Base-by-base conservation (phyloP, 2,113 vertebrate species). In the Genyomyrus donnyi region DNA sequence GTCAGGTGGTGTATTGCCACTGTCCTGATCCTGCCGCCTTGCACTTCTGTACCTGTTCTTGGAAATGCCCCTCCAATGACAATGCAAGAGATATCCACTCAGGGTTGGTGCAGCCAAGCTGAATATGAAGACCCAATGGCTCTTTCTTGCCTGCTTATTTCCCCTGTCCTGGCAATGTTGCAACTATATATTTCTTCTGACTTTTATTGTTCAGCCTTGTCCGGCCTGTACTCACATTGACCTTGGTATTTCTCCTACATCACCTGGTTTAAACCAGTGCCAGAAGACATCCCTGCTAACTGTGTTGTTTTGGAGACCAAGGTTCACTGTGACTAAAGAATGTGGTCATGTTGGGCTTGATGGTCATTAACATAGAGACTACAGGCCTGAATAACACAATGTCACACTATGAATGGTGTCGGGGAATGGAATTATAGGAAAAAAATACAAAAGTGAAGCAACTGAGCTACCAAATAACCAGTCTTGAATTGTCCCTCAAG, bases 241-340 rank as follows among this genome's bases (percentile, higher is more conserved):
- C 27, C 19, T 27, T 45, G 10, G 83, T 52, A 66, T 45, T 48
- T 15, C 66, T 42, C 74, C 21, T 50, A 35, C 48, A 42, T 74
- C 31, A 7, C 48, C 27, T 19, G n/a, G 53, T 83, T 90, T 87
- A 35, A 70, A 85, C 17, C 58, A 31, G 56, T 88, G 42, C 48
- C 90, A 56, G 89, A 88, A 62, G 91, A 93, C 87, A 89, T 58
- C 87, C 90, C 92, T 94, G 91, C 94, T 93, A 90, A 53, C 92
- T 89, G 48, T 52, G 85, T 91, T 88, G 31, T 93, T 92, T 92
- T 94, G 90, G 96, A 97, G 97, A 97, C 97, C 96, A 95, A 94
- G 95, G 96, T 97, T 97, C 97, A 97, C 97, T 97, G 97, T 97
- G 97, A 97, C 95, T 94, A 94, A 93, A 94, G 92, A 74, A 66